Conservation (phyloP, 2,888 invertebrate genomes). For the Acrobeloides nanus region DNA sequence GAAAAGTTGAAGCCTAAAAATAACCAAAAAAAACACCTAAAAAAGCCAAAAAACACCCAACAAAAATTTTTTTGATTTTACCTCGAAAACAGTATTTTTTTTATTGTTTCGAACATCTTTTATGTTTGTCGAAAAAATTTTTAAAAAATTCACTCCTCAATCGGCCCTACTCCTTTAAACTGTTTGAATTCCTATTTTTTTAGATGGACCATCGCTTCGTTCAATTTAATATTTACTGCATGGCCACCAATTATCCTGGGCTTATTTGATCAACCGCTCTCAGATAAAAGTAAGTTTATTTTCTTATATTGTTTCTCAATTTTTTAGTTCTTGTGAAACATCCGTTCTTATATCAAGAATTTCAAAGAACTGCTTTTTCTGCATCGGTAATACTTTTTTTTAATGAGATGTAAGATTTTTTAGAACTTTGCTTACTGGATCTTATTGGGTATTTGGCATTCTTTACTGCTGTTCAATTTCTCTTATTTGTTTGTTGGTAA, state of each 20-base stretch:
- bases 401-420: too few species aligned
- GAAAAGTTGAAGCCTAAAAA: too few species aligned
- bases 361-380: conserved; percentile 66
- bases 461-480: conserved; percentile 87
- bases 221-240: conserved; percentile 91
- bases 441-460: conserved; percentile 82
- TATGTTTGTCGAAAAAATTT: too few species aligned
- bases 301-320: too few species aligned
- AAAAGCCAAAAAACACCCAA: too few species aligned
- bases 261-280: conserved; percentile 90
- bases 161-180: too few species aligned
- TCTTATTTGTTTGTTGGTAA: conserved; percentile 57
- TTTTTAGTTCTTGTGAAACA: too few species aligned
- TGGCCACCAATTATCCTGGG: conserved; percentile 82
- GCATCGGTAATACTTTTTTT: conserved; percentile 64
- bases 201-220: conserved; percentile 89
- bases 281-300: conserved; percentile 78
- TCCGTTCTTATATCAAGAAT: conserved; percentile 68
- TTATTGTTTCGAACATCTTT: neutral
- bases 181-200: conserved; percentile 3
- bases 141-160: too few species aligned
- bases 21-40: too few species aligned
- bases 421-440: conserved; percentile 86
- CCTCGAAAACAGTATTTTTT: too few species aligned
- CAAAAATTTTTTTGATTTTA: too few species aligned